phyloP scores from a whole-genome alignment of 2,797 vertebrate species.

The Lepilemur ruficaudatus region DNA sequence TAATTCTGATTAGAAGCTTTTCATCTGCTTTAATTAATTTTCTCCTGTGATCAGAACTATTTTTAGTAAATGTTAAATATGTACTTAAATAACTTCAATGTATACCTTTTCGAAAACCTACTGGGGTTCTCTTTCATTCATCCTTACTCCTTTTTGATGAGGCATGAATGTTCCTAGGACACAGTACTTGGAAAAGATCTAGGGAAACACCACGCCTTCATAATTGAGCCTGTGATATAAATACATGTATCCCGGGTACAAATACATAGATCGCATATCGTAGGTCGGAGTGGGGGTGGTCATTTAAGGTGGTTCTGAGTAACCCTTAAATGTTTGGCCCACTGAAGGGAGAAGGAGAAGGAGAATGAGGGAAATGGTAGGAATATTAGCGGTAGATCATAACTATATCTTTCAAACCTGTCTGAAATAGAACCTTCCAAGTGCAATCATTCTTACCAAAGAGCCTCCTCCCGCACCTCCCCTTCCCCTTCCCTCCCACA shows the following conservation, averaged over 20 bases:
- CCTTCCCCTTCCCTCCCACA: background rate
- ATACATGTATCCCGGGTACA: background rate
- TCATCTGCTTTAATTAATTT: conserved; percentile 84
- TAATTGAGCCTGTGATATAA: conserved; percentile 8
- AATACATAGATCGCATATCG: conserved; percentile 37
- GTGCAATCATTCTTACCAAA: background rate
- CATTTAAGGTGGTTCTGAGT: conserved; percentile 47
- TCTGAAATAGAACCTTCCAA: background rate
- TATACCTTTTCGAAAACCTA: conserved; percentile 62
- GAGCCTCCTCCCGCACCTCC: background rate
- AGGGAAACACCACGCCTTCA: background rate
- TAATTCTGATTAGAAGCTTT: conserved; percentile 83
- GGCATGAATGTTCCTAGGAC: conserved; percentile 69
- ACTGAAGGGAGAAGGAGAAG: background rate
- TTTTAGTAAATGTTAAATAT: conserved; percentile 77
- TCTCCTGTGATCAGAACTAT: conserved; percentile 75
- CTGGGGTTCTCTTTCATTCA: conserved; percentile 67
- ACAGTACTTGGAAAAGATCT: background rate
- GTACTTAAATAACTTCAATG: conserved; percentile 74
- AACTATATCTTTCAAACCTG: background rate
- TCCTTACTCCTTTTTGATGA: conserved; percentile 65
- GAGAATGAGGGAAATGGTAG: background rate
- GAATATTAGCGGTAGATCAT: background rate
- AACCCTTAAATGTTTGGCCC: background rate
- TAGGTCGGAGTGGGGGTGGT: conserved; percentile 31